Evolutionary conservation across 2,888 invertebrate genomes (phyloP).

Genomic region (Trichopoda pennipes): DNA sequence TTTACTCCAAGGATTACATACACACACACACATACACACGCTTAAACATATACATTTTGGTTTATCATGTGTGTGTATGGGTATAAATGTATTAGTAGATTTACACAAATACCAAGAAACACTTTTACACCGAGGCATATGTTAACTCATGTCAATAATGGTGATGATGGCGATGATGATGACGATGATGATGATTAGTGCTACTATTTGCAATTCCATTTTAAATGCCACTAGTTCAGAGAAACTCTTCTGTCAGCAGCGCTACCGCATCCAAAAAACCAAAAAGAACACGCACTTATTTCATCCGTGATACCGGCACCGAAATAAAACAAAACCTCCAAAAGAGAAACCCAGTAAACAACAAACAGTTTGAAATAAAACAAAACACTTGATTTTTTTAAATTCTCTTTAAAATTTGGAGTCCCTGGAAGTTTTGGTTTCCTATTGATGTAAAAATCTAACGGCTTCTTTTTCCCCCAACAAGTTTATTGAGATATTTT

Average conservation of each 20-base stretch:
- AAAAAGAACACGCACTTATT: conserved; percentile 32
- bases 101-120: conserved; percentile 33
- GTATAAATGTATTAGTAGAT: background rate
- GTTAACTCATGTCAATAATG: background rate
- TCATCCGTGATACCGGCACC: background rate
- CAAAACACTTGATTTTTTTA: background rate
- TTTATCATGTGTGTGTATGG: background rate
- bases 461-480: background rate
- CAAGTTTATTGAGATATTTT: background rate
- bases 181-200: conserved; percentile 28
- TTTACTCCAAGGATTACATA: conserved; percentile 31
- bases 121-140: conserved; percentile 9
- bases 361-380: background rate
- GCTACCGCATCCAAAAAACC: conserved; percentile 40
- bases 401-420: background rate
- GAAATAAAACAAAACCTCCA: background rate
- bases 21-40: conserved; percentile 2
- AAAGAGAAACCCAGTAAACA: conserved; percentile 26
- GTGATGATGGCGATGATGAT: conserved; percentile 28
- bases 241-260: conserved; percentile 29
- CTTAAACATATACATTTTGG: background rate
- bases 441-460: background rate
- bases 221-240: conserved; percentile 33
- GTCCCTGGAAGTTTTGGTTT: background rate
- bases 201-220: conserved; percentile 34